phyloP scores from a whole-genome alignment of 2,888 invertebrate species.

The Anodontia alba region DNA sequence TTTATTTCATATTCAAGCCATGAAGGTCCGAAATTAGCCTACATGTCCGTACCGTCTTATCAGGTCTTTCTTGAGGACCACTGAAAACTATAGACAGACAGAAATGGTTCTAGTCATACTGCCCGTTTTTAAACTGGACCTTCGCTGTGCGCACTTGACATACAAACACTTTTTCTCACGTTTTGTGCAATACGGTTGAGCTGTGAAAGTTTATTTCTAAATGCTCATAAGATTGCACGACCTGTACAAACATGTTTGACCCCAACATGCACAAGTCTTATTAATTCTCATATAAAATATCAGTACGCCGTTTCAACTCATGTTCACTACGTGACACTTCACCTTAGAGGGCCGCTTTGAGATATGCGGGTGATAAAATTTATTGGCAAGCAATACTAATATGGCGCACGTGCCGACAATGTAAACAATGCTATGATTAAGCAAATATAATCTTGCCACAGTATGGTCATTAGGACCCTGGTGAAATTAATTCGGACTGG shows the following conservation, averaged over 20 bases:
- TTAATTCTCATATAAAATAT: conserved; percentile 32
- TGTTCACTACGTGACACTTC: conserved; percentile 51
- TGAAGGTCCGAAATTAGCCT: no score
- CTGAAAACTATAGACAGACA: no score
- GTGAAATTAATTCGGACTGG: conserved; percentile 21
- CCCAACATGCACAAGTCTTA: conserved; percentile 12
- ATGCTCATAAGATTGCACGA: conserved; percentile 31
- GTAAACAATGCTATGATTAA: conserved; percentile 59
- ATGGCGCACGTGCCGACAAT: conserved; percentile 61
- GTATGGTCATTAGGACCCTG: conserved; percentile 12
- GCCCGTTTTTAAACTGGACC: no score
- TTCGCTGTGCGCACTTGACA: no score
- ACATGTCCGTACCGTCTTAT: no score
- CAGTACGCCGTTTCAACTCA: conserved; percentile 31
- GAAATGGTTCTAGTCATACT: no score
- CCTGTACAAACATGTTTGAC: not conserved
- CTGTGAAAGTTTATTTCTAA: no score
- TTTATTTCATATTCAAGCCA: no score
- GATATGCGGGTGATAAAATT: conserved; percentile 63
- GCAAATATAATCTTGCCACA: conserved; percentile 41
- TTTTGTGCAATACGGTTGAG: no score
- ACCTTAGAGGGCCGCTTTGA: conserved; percentile 49
- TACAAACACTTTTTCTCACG: no score
- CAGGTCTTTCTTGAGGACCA: no score
- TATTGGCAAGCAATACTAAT: conserved; percentile 45